Evolutionary conservation across 2,113 vertebrate species (phyloP), one percentile per base, ranked within the genome.

Genomic region (Echinops telfairi): DNA sequence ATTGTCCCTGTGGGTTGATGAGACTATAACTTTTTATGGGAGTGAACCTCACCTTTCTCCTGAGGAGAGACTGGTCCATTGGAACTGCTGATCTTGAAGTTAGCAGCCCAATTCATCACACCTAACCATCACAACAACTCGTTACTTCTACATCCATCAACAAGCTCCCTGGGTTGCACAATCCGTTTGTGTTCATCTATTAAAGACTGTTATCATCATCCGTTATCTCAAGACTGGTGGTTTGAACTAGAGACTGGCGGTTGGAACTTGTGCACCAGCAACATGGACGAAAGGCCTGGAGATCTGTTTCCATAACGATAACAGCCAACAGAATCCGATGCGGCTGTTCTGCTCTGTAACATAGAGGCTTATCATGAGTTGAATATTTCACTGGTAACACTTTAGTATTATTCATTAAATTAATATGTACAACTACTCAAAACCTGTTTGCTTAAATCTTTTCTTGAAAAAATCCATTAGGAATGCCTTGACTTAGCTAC

Each of bases 401-500:
- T 25, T 68, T 31, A 10, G 31, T 68, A 1, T 68, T 31, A 31
- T 66, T 62, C 19, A 66, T 12, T 68, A 20, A 62, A 68, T 31
- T 31, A 73, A 73, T 10, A 23, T 2, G 22, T 4, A 36, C 29
- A 90, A 79, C 29, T 68, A 22, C 53, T 57, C 27, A 64, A 68
- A 87, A 53, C 40, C 91, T 15, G 0, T 84, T 84, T 62, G 47
- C n/a, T 88, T 79, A 78, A 75, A 79, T 85, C 76, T 80, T 77
- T 86, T 80, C 58, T 64, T 90, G 64, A 33, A 53, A 27, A 87
- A 86, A 36, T 75, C 27, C 85, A 83, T 83, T 75, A 81, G 60
- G 66, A 95, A 91, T 88, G 66, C 5, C 38, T 86, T 66, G 57
- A n/a, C 71, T 88, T 89, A 90, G 68, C 76, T 31, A 89, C 82